These are phyloP conservation scores for Scrobipalpa costella DNA, from an alignment of 2,888 invertebrate genomes.

Conservation along the genomic window DNA sequence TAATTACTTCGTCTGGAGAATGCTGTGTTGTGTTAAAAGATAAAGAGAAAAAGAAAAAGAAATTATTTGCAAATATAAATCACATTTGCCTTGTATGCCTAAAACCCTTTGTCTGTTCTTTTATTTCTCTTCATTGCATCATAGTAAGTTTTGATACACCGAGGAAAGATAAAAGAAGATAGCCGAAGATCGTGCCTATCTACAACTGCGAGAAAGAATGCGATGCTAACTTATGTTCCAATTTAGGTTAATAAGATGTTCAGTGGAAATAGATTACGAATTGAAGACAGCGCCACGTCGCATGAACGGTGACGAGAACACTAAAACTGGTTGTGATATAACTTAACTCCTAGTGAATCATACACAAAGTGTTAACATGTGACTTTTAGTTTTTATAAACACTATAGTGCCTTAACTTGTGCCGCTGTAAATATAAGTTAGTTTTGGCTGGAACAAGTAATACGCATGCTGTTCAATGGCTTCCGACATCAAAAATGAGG, in stretches of 20 bases:
- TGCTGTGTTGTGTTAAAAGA: background rate
- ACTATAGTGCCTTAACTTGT: constrained; percentile 49
- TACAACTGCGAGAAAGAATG: background rate
- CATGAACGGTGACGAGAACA: constrained; percentile 59
- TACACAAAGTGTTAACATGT: constrained; percentile 53
- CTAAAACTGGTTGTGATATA: constrained; percentile 56
- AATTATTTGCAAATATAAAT: too few species aligned
- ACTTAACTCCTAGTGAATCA: constrained; percentile 48
- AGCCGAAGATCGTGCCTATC: background rate
- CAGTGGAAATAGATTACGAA: constrained; percentile 7
- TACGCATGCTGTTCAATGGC: constrained; percentile 72
- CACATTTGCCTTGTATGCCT: too few species aligned
- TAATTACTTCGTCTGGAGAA: background rate
- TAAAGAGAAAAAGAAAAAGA: too few species aligned
- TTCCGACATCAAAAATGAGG: constrained; percentile 70
- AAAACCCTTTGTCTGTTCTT: background rate
- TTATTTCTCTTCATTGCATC: background rate
- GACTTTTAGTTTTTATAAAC: constrained; percentile 57
- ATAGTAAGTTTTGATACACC: background rate
- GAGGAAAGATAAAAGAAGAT: background rate
- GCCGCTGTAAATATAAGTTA: constrained; percentile 44
- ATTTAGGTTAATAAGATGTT: constrained; percentile 22
- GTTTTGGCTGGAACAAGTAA: constrained; percentile 42
- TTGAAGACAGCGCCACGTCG: constrained; percentile 34
- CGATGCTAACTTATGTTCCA: background rate